These are phyloP conservation scores for Pseudomyrmex concolor DNA, from an alignment of 1,140 invertebrate genomes.

Conservation along the genomic window DNA sequence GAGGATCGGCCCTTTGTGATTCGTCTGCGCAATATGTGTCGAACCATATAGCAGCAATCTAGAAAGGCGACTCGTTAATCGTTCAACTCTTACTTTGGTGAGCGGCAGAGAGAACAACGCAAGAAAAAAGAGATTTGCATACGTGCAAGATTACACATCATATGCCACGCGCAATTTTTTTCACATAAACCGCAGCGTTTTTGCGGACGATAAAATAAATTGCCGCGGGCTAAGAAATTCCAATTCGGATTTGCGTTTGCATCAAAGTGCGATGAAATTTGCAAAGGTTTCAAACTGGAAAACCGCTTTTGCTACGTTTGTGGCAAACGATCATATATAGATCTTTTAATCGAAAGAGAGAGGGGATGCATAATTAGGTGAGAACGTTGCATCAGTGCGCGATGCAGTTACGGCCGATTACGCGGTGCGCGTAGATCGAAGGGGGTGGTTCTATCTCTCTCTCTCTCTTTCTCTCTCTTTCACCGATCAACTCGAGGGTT, in stretches of 20 bases:
- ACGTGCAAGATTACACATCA: constrained; percentile 43
- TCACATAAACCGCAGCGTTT: constrained; percentile 6
- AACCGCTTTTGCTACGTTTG: not conserved
- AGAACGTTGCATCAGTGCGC: constrained; percentile 26
- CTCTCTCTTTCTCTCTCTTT: constrained; percentile 4
- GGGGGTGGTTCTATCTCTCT: not conserved
- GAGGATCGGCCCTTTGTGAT: constrained; percentile 42
- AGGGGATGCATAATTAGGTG: constrained; percentile 30
- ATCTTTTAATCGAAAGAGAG: constrained; percentile 24
- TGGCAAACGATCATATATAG: not conserved
- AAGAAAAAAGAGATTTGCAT: constrained; percentile 19
- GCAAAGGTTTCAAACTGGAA: not conserved
- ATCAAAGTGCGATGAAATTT: not conserved
- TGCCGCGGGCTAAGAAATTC: constrained; percentile 9
- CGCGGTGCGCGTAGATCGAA: constrained; percentile 30
- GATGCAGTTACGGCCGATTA: constrained; percentile 36
- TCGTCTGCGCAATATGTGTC: constrained; percentile 24
- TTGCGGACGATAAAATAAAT: not conserved
- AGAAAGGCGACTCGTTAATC: constrained; percentile 43
- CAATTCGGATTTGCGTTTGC: constrained; percentile 1
- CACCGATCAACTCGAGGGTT: not conserved
- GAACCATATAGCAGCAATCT: constrained; percentile 18
- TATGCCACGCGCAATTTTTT: not conserved
- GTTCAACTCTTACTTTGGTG: constrained; percentile 16
- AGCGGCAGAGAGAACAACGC: not conserved